phyloP scores from a whole-genome alignment of 2,888 invertebrate genomes.

The Poecilus cupreus region DNA sequence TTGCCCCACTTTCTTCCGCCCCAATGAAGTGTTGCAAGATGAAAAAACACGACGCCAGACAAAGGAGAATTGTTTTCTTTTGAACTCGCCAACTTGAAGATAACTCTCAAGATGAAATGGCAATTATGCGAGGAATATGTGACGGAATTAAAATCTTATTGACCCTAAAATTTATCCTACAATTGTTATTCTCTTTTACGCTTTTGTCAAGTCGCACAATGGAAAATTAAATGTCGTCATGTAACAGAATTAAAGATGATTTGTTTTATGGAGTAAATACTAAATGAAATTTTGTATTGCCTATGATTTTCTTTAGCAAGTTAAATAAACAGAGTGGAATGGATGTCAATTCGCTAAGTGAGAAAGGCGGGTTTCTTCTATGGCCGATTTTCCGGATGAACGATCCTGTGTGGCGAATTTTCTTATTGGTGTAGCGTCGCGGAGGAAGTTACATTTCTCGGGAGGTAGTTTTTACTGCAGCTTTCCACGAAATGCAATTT shows the following conservation, averaged over 20 bases:
- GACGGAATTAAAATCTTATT: background rate
- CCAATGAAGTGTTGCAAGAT: background rate
- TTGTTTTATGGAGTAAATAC: no score
- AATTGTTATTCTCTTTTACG: background rate
- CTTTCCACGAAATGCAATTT: conserved; percentile 18
- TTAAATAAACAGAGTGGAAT: no score
- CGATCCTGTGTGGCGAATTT: conserved; percentile 27
- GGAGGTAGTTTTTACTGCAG: background rate
- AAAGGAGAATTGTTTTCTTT: conserved; percentile 12
- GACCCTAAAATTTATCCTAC: background rate
- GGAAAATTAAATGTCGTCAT: no score
- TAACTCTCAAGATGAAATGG: background rate
- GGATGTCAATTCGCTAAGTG: conserved; percentile 8
- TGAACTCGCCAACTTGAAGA: background rate
- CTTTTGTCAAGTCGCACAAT: no score
- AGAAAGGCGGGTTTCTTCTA: conserved; percentile 1
- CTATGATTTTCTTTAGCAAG: no score
- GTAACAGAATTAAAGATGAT: no score
- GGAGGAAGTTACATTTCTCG: background rate
- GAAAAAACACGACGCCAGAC: background rate
- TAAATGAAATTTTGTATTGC: no score
- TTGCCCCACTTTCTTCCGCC: no score
- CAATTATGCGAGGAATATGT: background rate
- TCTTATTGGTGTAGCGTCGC: conserved; percentile 18
- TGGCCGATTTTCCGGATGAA: background rate